These are phyloP conservation scores for Synaphobranchus kaupii DNA, from an alignment of 2,797 vertebrate species.

Conservation along the genomic window DNA sequence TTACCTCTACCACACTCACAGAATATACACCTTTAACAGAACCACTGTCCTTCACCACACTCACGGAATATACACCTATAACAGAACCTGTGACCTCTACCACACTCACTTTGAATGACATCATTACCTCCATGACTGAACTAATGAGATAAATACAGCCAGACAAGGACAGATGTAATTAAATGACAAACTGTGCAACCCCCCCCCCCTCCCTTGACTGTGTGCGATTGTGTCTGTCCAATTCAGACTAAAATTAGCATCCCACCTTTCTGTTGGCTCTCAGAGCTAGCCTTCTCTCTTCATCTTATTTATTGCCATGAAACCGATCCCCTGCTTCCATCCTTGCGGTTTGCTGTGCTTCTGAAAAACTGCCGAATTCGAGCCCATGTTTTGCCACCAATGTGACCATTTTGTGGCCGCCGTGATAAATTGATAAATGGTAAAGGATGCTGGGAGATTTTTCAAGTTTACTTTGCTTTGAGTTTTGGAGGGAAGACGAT, in stretches of 20 bases:
- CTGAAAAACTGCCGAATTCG: background rate
- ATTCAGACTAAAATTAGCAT: background rate
- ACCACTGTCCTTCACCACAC: no score
- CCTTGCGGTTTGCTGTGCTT: background rate
- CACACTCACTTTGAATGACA: background rate
- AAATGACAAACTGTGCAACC: background rate
- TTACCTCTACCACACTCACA: no score
- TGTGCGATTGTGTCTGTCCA: background rate
- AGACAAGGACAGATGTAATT: background rate
- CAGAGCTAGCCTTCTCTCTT: background rate
- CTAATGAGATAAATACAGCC: background rate
- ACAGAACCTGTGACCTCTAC: background rate
- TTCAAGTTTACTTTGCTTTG: background rate
- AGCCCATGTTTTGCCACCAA: background rate
- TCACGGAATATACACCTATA: background rate
- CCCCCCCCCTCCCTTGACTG: background rate
- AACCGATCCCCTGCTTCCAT: background rate
- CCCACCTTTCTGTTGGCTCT: background rate
- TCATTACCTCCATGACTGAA: background rate
- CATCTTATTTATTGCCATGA: background rate
- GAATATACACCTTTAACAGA: no score
- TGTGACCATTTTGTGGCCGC: background rate
- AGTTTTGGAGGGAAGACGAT: background rate
- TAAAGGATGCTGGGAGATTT: background rate
- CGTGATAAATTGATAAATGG: background rate